phyloP scores from a whole-genome alignment of 2,113 vertebrate genomes.

The Porphyrio hochstetteri region DNA sequence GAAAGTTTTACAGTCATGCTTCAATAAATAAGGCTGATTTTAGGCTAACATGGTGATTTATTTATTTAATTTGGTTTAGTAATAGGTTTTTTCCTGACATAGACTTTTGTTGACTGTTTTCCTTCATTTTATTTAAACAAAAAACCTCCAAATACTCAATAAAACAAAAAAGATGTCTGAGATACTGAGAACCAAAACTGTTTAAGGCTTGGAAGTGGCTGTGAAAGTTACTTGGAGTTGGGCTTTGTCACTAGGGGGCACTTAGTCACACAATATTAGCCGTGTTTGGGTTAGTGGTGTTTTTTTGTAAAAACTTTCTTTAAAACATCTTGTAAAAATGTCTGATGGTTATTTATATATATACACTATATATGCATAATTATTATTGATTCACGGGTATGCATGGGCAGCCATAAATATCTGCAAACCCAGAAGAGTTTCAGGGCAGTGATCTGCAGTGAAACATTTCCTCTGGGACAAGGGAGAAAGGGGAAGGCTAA shows the following conservation, averaged over 20 bases:
- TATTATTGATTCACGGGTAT: not conserved
- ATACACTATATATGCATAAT: not conserved
- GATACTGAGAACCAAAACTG: not conserved
- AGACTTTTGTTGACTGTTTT: not conserved
- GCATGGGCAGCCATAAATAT: not conserved
- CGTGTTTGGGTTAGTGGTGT: not conserved
- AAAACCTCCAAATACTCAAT: not conserved
- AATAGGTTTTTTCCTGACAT: not conserved
- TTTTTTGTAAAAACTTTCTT: not conserved
- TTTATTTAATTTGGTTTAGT: no score
- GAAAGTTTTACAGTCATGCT: not conserved
- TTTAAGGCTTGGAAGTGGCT: not conserved
- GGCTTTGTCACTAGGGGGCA: conserved; percentile 80
- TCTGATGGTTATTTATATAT: not conserved
- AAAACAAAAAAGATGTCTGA: not conserved
- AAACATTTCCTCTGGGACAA: not conserved
- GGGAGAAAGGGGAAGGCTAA: not conserved
- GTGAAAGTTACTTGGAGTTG: conserved; percentile 33
- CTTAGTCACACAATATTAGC: conserved; percentile 70
- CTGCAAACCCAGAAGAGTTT: not conserved
- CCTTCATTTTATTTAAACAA: not conserved
- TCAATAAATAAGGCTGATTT: not conserved
- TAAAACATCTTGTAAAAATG: conserved; percentile 3
- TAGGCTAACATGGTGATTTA: not conserved
- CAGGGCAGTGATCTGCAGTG: not conserved